Conservation (phyloP, 2,113 vertebrate species). For the Peromyscus maniculatus region DNA sequence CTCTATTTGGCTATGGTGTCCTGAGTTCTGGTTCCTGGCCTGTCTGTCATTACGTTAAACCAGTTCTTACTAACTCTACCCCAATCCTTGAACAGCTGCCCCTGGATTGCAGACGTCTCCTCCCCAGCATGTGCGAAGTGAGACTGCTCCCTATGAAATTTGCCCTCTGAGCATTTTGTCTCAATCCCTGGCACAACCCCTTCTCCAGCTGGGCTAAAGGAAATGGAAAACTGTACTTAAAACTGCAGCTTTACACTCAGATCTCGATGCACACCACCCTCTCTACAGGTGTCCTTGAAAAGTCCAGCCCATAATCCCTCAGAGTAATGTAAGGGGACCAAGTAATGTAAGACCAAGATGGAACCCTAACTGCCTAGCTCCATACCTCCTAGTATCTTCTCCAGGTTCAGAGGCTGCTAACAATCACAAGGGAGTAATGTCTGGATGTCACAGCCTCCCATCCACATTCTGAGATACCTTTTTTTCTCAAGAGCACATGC, state of each 20-base stretch:
- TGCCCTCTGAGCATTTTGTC: neutral
- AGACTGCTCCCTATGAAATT: neutral
- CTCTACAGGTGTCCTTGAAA: neutral
- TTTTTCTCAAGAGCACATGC: neutral
- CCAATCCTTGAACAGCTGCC: neutral
- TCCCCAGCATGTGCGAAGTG: neutral
- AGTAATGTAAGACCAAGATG: too few species aligned
- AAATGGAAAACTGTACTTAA: slow-evolving; percentile 5
- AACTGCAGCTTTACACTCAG: neutral
- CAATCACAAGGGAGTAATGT: neutral
- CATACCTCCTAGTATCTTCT: too few species aligned
- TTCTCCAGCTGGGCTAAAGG: neutral
- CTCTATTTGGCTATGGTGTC: neutral
- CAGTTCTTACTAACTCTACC: neutral
- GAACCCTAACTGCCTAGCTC: too few species aligned
- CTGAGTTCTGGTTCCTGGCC: neutral
- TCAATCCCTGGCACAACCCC: neutral
- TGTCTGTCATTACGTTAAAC: neutral
- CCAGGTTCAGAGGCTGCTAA: too few species aligned
- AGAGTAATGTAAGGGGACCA: neutral
- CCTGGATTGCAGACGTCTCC: neutral
- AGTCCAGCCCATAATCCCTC: neutral
- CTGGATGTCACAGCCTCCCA: neutral
- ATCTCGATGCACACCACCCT: neutral
- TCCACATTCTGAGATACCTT: neutral